Evolutionary conservation across 1,140 invertebrate genomes (phyloP).

Genomic region (Lethrus apterus): DNA sequence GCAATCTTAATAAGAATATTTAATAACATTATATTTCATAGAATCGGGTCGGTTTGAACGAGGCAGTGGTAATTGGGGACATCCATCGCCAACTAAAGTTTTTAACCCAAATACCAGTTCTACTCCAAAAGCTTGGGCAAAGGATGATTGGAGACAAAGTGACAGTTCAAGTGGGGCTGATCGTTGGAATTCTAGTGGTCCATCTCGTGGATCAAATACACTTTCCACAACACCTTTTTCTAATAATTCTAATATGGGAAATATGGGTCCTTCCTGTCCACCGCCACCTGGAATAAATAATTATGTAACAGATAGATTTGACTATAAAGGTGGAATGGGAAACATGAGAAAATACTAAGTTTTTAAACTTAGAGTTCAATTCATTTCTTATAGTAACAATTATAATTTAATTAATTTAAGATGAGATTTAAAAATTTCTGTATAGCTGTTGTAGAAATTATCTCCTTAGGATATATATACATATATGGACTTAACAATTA

Average conservation of each 20-base stretch:
- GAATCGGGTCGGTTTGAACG: conserved; percentile 17
- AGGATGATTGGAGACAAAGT: conserved; percentile 21
- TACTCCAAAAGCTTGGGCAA: conserved; percentile 20
- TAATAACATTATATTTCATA: neutral
- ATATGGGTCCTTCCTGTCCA: conserved; percentile 29
- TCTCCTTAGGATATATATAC: no score
- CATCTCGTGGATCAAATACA: conserved; percentile 7
- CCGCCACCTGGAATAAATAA: conserved; percentile 36
- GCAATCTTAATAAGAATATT: no score
- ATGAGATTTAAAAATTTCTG: no score
- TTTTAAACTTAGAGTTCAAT: no score
- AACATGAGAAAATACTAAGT: conserved; percentile 32
- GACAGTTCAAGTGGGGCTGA: conserved; percentile 12
- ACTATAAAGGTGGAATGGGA: conserved; percentile 29
- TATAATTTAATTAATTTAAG: no score
- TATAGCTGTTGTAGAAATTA: no score
- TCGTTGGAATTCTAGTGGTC: conserved; percentile 18
- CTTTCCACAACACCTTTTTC: conserved; percentile 17
- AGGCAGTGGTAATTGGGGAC: conserved; percentile 17
- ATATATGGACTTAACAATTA: no score
- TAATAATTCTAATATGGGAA: conserved; percentile 21
- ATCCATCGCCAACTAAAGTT: conserved; percentile 15
- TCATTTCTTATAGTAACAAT: no score
- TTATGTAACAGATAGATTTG: conserved; percentile 30
- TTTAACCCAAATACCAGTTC: conserved; percentile 10